Percentiles rank a stretch among this genome's conserved stretches.
These are phyloP conservation scores for Drosophila albomicans DNA, from an alignment of 1,140 invertebrate genomes.

Conservation along the genomic window DNA sequence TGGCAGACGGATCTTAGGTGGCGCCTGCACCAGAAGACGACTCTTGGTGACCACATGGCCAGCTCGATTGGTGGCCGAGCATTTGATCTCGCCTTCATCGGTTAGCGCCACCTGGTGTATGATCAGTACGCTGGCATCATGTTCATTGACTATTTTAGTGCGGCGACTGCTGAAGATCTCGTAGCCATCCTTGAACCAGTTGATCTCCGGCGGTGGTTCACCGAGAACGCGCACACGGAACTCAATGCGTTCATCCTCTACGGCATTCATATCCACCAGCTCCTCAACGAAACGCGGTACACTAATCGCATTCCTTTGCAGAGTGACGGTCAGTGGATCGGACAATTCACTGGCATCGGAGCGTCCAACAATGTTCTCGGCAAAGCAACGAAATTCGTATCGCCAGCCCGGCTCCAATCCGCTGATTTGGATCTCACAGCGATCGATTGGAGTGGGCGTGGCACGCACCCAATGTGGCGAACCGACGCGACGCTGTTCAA, in stretches of 20 bases:
- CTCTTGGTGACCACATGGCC: conserved; percentile 92
- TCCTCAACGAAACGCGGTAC: conserved; percentile 89
- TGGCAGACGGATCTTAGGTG: conserved; percentile 91
- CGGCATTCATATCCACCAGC: conserved; percentile 88
- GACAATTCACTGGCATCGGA: conserved; percentile 92
- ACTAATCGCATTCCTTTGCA: conserved; percentile 88
- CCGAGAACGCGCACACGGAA: conserved; percentile 93
- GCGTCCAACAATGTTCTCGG: conserved; percentile 93
- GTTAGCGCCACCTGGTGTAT: conserved; percentile 91
- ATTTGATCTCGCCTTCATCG: conserved; percentile 95
- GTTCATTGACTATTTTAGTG: conserved; percentile 91
- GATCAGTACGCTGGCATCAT: conserved; percentile 91
- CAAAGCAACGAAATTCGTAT: conserved; percentile 95
- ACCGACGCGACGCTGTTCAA: conserved; percentile 92
- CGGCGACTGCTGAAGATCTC: conserved; percentile 93
- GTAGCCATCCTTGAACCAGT: conserved; percentile 97
- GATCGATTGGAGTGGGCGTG: conserved; percentile 88
- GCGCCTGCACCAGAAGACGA: conserved; percentile 91
- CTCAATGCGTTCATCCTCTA: conserved; percentile 93
- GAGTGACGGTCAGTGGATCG: conserved; percentile 91
- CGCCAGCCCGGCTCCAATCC: conserved; percentile 93
- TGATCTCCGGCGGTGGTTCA: conserved; percentile 92
- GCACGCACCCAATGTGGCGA: conserved; percentile 92
- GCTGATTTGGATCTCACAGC: conserved; percentile 90
- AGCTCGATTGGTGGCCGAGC: conserved; percentile 92